Conservation (phyloP, 2,888 invertebrate genomes). For the Metopia argyrocephala region DNA sequence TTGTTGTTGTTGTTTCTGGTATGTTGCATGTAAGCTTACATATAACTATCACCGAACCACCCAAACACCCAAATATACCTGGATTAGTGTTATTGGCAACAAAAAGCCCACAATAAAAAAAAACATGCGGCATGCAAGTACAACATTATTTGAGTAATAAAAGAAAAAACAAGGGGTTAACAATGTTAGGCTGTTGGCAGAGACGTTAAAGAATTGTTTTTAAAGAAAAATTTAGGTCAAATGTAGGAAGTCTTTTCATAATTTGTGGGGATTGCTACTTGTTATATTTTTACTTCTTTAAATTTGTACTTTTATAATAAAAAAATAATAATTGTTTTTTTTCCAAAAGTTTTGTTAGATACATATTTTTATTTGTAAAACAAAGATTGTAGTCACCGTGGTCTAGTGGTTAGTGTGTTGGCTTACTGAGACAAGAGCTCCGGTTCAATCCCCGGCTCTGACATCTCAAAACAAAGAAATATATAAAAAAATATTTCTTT, state of each 20-base stretch:
- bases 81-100: conserved; percentile 30
- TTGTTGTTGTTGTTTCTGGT: conserved; percentile 30
- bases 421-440: too few relatives aligned
- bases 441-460: too few relatives aligned
- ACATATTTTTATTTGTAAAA: too few relatives aligned
- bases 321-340: not conserved
- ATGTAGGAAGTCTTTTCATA: not conserved
- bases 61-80: conserved; percentile 2
- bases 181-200: not conserved
- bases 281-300: too few relatives aligned
- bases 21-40: conserved; percentile 17
- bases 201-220: conserved; percentile 7
- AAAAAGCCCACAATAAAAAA: conserved; percentile 21
- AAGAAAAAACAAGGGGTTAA: conserved; percentile 47
- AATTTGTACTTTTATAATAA: not conserved
- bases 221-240: not conserved
- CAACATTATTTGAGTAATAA: conserved; percentile 37
- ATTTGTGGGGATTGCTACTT: not conserved
- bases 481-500: too few relatives aligned
- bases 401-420: too few relatives aligned
- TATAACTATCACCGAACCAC: not conserved
- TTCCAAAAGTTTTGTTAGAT: not conserved
- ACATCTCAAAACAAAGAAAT: too few relatives aligned
- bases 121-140: conserved; percentile 43
- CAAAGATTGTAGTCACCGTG: too few relatives aligned